Evolutionary conservation across 2,888 invertebrate species (phyloP).

Genomic region (Scaeva pyrastri): DNA sequence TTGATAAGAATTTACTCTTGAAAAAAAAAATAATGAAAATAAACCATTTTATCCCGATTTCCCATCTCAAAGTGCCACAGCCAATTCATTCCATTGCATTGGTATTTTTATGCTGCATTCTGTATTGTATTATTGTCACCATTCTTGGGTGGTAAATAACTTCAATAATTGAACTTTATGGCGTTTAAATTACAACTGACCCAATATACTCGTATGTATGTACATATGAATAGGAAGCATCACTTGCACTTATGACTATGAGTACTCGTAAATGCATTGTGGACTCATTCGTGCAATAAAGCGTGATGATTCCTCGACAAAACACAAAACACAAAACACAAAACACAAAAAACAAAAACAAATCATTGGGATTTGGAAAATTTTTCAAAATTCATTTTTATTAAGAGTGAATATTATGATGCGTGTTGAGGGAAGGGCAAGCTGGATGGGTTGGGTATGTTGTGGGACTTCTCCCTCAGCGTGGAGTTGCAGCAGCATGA

Average conservation of each 20-base stretch:
- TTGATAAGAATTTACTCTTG: constrained; percentile 6
- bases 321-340: constrained; percentile 7
- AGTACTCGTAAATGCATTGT: constrained; percentile 15
- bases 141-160: constrained; percentile 71
- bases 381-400: constrained; percentile 69
- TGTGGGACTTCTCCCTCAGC: background rate
- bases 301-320: constrained; percentile 41
- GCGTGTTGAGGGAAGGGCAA: background rate
- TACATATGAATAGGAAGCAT: constrained; percentile 55
- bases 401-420: constrained; percentile 54
- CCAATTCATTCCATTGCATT: constrained; percentile 34
- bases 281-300: constrained; percentile 56
- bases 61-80: constrained; percentile 9
- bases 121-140: constrained; percentile 55
- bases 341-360: constrained; percentile 4
- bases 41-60: constrained; percentile 12
- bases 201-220: too few species aligned
- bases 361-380: constrained; percentile 42
- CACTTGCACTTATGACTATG: constrained; percentile 29
- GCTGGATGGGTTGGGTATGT: background rate
- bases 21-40: constrained; percentile 12
- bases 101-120: constrained; percentile 48
- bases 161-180: constrained; percentile 75
- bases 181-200: constrained; percentile 75
- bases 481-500: constrained; percentile 1